Percentiles rank a stretch among this genome's conserved stretches.
Conservation (phyloP, 2,113 vertebrate genomes). For the Hippopotamus amphibius region DNA sequence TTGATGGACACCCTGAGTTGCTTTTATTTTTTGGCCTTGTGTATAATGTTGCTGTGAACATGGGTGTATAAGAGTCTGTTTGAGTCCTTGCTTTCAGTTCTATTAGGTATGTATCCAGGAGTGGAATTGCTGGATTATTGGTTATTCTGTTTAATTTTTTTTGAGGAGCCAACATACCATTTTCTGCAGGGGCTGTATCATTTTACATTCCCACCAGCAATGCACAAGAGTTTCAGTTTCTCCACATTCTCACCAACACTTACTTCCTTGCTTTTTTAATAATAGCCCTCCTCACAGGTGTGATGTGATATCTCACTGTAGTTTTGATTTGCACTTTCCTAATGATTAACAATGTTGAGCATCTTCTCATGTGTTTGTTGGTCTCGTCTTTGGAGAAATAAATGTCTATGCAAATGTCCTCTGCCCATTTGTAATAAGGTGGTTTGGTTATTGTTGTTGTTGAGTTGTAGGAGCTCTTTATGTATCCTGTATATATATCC, state of each 20-base stretch:
- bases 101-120: neutral
- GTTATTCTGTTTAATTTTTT: neutral
- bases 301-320: neutral
- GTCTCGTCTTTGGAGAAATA: neutral
- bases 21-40: neutral
- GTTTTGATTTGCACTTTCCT: neutral
- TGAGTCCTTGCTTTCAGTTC: neutral
- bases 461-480: neutral
- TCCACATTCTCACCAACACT: neutral
- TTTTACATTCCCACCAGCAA: neutral
- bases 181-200: neutral
- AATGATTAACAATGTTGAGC: neutral
- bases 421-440: neutral
- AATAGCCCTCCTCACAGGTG: neutral
- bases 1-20: neutral
- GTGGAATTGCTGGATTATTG: neutral
- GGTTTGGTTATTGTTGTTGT: neutral
- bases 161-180: neutral
- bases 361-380: neutral
- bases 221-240: neutral
- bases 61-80: neutral
- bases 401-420: neutral
- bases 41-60: neutral
- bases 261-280: neutral
- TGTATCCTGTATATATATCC: neutral